Conservation (phyloP, 2,113 vertebrate species). For the Alethe castanea region DNA sequence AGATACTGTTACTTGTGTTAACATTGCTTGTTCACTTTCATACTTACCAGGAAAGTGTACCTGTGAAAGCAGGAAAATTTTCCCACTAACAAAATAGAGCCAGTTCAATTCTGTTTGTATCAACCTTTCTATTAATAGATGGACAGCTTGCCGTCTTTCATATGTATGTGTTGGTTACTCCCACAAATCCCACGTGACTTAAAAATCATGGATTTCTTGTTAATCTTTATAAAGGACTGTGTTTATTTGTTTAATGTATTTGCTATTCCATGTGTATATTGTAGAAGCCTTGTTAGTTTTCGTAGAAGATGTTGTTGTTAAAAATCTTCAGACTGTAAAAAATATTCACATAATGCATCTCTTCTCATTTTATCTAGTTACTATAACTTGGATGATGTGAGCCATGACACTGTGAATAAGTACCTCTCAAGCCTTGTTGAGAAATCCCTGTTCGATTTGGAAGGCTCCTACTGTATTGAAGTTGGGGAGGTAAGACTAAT, state of each 20-base stretch:
- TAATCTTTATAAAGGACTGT: background rate
- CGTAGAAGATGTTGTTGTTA: background rate
- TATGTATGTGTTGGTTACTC: background rate
- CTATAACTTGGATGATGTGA: conserved; percentile 90
- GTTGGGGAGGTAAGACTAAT: conserved; percentile 85
- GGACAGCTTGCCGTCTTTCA: background rate
- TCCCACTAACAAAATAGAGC: background rate
- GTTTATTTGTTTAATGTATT: background rate
- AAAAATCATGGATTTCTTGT: background rate
- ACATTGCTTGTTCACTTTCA: background rate
- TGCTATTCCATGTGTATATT: background rate
- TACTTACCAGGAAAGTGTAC: background rate
- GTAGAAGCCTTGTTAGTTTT: background rate
- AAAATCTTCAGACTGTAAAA: background rate
- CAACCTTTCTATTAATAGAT: background rate
- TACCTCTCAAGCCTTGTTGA: conserved; percentile 91
- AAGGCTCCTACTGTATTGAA: conserved; percentile 91
- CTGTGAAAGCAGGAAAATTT: background rate
- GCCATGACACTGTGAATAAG: conserved; percentile 90
- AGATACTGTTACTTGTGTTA: background rate
- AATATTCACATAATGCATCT: background rate
- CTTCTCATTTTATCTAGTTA: conserved; percentile 80
- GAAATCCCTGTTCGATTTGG: conserved; percentile 87
- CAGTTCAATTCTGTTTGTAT: conserved; percentile 1
- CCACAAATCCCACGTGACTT: background rate